Conservation (phyloP, 2,797 vertebrate species). For the Ctenosaura bakeri region DNA sequence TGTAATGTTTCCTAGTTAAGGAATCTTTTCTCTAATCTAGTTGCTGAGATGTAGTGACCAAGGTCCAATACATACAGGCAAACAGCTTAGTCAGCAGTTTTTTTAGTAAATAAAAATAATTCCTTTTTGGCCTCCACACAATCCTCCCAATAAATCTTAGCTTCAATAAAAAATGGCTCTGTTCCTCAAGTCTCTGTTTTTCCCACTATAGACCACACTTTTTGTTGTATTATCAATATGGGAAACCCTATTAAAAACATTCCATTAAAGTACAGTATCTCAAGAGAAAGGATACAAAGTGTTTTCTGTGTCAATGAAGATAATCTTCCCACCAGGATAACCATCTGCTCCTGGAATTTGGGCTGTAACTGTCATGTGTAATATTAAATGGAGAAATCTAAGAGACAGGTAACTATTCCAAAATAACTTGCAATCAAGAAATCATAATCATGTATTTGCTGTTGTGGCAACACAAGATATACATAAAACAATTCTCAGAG, state of each 20-base stretch:
- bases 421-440: neutral
- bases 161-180: constrained; percentile 3
- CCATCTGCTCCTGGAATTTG: constrained; percentile 93
- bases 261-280: constrained; percentile 41
- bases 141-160: constrained; percentile 5
- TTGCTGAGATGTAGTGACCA: constrained; percentile 13
- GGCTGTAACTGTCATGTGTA: constrained; percentile 87
- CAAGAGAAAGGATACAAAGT: constrained; percentile 93
- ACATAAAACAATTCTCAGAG: no score
- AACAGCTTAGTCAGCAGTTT: neutral
- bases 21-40: constrained; percentile 49
- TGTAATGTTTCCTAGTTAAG: constrained; percentile 79
- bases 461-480: no score
- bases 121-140: no score
- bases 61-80: constrained; percentile 24
- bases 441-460: no score
- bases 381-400: constrained; percentile 56
- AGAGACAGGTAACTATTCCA: constrained; percentile 13
- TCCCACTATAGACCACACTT: constrained; percentile 7
- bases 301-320: constrained; percentile 98
- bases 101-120: no score
- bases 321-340: constrained; percentile 95
- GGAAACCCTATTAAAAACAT: constrained; percentile 36
- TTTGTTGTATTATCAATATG: neutral
- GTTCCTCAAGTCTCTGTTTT: constrained; percentile 32